phyloP scores from a whole-genome alignment of 2,113 vertebrate genomes.

The Bubo scandiacus region DNA sequence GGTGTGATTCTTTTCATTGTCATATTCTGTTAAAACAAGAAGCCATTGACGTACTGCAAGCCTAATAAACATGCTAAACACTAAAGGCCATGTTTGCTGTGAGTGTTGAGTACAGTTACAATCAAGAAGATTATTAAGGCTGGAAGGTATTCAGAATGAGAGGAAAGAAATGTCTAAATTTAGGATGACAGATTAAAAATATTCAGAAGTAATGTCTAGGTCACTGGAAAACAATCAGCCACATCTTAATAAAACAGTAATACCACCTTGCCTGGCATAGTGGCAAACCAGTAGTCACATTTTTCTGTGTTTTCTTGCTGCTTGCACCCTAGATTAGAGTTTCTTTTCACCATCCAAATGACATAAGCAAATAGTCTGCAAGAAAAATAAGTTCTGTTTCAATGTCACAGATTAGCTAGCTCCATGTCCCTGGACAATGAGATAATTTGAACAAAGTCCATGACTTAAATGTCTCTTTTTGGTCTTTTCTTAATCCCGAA shows the following conservation, averaged over 20 bases:
- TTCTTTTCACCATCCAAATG: background rate
- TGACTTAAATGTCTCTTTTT: constrained; percentile 7
- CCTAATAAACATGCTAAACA: background rate
- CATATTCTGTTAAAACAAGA: background rate
- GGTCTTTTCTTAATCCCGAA: background rate
- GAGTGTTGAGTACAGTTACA: background rate
- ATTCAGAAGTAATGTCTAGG: background rate
- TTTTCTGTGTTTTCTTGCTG: background rate
- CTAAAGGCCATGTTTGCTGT: background rate
- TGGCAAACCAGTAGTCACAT: background rate
- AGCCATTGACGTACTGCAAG: background rate
- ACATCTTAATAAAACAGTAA: background rate
- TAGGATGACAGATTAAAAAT: background rate
- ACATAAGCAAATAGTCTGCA: constrained; percentile 10
- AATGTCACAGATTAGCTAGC: constrained; percentile 28
- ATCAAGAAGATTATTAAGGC: background rate
- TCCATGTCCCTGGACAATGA: background rate
- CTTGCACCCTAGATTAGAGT: background rate
- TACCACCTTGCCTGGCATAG: background rate
- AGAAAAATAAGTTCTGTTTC: constrained; percentile 23
- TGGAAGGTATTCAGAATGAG: background rate
- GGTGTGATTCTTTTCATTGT: background rate
- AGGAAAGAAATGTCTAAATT: background rate
- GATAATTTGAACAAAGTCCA: constrained; percentile 43
- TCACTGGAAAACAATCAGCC: background rate